A percentile compares a stretch with the other conserved stretches of the same genome.
Conservation (phyloP, 2,797 vertebrate genomes). For the Coreius guichenoti region DNA sequence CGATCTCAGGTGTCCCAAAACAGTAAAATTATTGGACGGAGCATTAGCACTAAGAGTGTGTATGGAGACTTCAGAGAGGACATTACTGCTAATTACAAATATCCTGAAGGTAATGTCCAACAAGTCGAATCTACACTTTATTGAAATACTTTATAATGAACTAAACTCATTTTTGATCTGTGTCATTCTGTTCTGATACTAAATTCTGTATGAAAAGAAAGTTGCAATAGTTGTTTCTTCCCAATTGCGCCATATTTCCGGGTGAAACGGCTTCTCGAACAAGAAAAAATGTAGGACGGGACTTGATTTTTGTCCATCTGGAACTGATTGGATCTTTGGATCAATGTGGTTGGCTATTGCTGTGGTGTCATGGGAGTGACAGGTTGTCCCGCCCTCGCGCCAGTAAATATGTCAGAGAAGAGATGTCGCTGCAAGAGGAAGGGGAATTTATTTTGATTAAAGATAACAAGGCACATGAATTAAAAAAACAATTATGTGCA, state of each 20-base stretch:
- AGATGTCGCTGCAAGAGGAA: not conserved
- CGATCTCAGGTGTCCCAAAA: slow-evolving; percentile 62
- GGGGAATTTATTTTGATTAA: not conserved
- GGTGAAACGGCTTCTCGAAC: too few relatives aligned
- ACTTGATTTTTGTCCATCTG: not conserved
- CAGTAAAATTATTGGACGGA: slow-evolving; percentile 75
- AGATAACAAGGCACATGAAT: not conserved
- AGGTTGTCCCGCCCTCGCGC: not conserved
- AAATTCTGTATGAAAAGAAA: not conserved
- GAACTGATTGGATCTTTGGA: not conserved
- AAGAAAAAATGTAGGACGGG: not conserved
- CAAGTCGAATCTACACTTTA: not conserved
- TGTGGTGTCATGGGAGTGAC: not conserved
- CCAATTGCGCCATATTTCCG: not conserved
- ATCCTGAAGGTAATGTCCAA: slow-evolving; percentile 84
- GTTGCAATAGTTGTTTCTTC: not conserved
- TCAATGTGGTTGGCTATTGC: not conserved
- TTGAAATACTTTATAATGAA: not conserved
- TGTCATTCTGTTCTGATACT: not conserved
- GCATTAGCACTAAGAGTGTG: slow-evolving; percentile 92
- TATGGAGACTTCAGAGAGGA: slow-evolving; percentile 85
- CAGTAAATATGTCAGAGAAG: not conserved
- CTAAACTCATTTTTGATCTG: not conserved
- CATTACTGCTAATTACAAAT: slow-evolving; percentile 89
- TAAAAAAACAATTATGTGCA: not conserved